Percentiles rank a stretch among this genome's conserved stretches.
Evolutionary conservation across 2,797 vertebrate genomes (phyloP).

Genomic region (Aulostomus chinensis): DNA sequence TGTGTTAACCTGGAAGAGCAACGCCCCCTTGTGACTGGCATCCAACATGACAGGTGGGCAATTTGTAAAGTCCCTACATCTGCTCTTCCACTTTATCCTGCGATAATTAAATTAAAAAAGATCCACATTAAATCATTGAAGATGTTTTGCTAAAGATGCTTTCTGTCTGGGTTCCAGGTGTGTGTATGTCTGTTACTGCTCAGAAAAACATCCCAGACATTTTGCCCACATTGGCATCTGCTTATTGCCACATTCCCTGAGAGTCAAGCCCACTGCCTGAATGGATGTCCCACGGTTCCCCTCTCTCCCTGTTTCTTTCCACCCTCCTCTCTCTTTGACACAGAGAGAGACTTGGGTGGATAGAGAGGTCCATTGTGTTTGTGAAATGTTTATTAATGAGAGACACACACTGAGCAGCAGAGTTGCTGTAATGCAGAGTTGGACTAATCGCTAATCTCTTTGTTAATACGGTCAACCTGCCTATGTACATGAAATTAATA

Average conservation of each 20-base stretch:
- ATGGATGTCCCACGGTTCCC: conserved; percentile 47
- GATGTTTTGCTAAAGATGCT: too few species aligned
- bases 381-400: conserved; percentile 84
- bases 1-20: conserved; percentile 43
- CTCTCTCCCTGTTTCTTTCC: conserved; percentile 40
- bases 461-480: conserved; percentile 63
- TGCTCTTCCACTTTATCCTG: neutral
- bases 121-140: too few species aligned
- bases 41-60: conserved; percentile 72
- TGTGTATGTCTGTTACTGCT: conserved; percentile 3
- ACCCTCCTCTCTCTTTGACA: conserved; percentile 31
- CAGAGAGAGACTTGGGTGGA: conserved; percentile 60
- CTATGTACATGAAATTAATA: conserved; percentile 8
- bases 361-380: conserved; percentile 78
- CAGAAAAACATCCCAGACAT: conserved; percentile 24
- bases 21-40: conserved; percentile 61
- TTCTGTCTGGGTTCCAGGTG: neutral
- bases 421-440: conserved; percentile 58
- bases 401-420: conserved; percentile 45
- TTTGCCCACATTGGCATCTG: conserved; percentile 24
- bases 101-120: too few species aligned
- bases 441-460: conserved; percentile 75
- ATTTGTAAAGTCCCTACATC: conserved; percentile 6
- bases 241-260: conserved; percentile 55
- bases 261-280: conserved; percentile 62